These are phyloP conservation scores for Hetaerina titia DNA, from an alignment of 2,888 invertebrate genomes.

Conservation along the genomic window DNA sequence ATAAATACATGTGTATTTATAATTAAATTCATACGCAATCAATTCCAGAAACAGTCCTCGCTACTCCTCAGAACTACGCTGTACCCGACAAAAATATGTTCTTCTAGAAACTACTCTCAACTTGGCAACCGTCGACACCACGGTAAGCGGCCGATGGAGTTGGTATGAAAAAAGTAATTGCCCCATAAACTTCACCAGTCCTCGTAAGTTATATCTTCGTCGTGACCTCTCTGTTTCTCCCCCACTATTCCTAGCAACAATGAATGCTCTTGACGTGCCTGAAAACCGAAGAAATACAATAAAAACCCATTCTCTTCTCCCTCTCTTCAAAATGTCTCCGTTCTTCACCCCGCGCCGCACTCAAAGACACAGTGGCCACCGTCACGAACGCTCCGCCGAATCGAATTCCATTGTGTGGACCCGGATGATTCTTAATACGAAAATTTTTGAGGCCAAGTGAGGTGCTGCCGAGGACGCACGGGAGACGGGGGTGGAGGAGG, in stretches of 20 bases:
- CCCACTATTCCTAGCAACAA: neutral
- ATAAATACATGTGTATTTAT: no score
- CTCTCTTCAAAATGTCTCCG: neutral
- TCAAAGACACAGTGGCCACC: neutral
- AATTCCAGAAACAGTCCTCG: no score
- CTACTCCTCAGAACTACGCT: no score
- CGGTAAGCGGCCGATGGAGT: neutral
- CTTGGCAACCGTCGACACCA: neutral
- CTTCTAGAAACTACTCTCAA: neutral
- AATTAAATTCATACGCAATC: no score
- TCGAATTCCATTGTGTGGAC: slow-evolving; percentile 36
- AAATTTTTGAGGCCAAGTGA: neutral
- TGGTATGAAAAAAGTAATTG: neutral
- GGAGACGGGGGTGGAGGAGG: neutral
- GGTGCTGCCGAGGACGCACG: neutral
- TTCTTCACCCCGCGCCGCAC: neutral
- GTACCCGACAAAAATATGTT: no score
- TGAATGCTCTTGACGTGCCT: slow-evolving; percentile 5
- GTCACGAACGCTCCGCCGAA: slow-evolving; percentile 7
- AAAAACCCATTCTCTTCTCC: slow-evolving; percentile 11
- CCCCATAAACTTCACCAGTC: neutral
- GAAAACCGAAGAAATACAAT: neutral
- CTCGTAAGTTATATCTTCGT: neutral
- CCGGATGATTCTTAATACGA: slow-evolving; percentile 3
- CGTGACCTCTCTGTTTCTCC: neutral